Evolutionary conservation across 2,113 vertebrate species (phyloP), one percentile per base, ranked within the genome.

Genomic region (Loxodonta africana): DNA sequence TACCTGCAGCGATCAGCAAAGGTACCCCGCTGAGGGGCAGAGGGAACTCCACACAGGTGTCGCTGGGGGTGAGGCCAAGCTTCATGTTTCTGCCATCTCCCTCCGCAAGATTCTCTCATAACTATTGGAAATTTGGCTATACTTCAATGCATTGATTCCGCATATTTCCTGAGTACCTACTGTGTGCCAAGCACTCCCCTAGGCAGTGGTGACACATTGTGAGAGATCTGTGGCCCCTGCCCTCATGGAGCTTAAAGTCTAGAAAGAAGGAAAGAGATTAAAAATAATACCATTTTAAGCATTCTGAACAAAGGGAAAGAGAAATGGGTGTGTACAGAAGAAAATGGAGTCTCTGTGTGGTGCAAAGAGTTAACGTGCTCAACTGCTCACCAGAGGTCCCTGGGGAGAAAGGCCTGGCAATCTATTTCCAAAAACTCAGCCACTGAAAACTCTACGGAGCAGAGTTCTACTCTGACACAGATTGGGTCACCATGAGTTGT

Each of bases 1-100:
- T 97, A 95, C 90, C 44, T 92, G 23, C 83, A 62, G 80, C 46
- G 81, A 6, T 92, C 90, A 12, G 90, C 73, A 48, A 97, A 96
- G 96, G 95, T 95, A 81, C 5, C 8, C 20, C 2, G 0, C 41
- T 14, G 11, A 44, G 46, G 33, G n/a, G 23, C 25, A 71, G 51
- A 57, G 3, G 28, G 67, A 92, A 33, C 14, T 26, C 73, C 81
- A 60, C 6, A 1, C 4, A n/a, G 33, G 25, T 63, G 63, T 6
- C 23, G 30, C 0, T 69, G 44, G 48, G 21, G 15, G 3, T 30
- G 37, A 62, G 48, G 33, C 12, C 60, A 53, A 60, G 14, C 62
- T n/a, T 10, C 37, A 4, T 23, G 5, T 62, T 37, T 37, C 46
- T 81, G 28, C 23, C 20, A 18, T 3, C 14, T 71, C 14, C 57